Base-by-base conservation (phyloP, 2,888 invertebrate genomes). In the Polydrusus pterygomalis region DNA sequence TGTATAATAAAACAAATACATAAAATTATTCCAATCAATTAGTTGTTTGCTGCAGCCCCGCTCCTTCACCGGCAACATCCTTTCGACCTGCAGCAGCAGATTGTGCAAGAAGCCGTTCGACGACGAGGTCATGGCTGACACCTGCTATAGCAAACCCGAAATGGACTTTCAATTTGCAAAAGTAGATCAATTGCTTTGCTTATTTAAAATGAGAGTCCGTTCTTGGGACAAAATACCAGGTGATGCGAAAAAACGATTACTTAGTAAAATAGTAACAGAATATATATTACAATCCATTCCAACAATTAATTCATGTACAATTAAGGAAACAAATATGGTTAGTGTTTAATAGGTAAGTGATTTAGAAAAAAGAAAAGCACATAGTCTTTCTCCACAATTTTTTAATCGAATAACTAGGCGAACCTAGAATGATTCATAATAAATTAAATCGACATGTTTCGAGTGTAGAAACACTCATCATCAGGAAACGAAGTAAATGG, bases 111-210 rank as follows among this genome's bases (percentile, higher is more conserved):
- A 67, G 40, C 49, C 38, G 49, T 67, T 54, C 8, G 54, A 54
- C 45, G 71, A 54, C 62, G 58, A 68, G 67, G 68, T 68, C 68
- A 68, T 60, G 67, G 58, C 67, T 73, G 67, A 68, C 73, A 73
- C 73, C 73, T 73, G 73, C 68, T 68, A 13, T 38, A 51, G 34
- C 71, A 65, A 56, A 47, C 65, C 64, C 65, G 51, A 47, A 40
- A 54, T 71, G 71, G 63, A 71, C 71, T 71, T 71, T 71, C 71
- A 63, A 63, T 71, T 71, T 54, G 43, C 64, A 51, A 71, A 71
- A 71, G 71, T 71, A 63, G 71, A 64, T 71, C 71, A 63, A 51
- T 54, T 63, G 63, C 43, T 68, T 40, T 43, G 25, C 51, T 56
- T 68, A 68, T 49, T 63, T 63, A 9, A 15, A 20, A 15, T 30